Conservation (phyloP, 2,888 invertebrate species). For the Electrophaes corylata region DNA sequence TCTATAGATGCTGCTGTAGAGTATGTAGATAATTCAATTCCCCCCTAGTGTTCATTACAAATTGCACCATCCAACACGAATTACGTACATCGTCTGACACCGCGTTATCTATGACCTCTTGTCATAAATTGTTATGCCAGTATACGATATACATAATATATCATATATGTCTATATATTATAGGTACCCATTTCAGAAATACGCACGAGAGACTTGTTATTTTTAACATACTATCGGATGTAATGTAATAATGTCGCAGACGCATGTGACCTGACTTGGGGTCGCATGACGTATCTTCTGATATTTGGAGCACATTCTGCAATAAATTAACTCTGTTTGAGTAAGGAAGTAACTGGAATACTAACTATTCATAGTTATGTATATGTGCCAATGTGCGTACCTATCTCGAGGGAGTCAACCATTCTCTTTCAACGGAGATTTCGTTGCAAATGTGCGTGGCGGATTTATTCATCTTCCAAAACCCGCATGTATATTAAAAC, state of each 20-base stretch:
- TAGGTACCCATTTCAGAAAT: constrained; percentile 54
- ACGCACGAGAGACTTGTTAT: constrained; percentile 50
- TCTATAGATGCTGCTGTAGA: not conserved
- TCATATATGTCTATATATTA: too few relatives aligned
- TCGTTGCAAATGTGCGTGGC: too few relatives aligned
- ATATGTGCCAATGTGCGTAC: not conserved
- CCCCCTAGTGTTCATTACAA: constrained; percentile 21
- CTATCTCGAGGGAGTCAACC: not conserved
- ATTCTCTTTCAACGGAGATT: not conserved
- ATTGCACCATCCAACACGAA: constrained; percentile 26
- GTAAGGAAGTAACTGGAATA: not conserved
- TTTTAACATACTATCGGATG: constrained; percentile 61
- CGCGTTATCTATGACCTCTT: constrained; percentile 62
- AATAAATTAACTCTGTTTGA: not conserved
- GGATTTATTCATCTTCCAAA: constrained; percentile 2
- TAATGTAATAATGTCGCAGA: constrained; percentile 48
- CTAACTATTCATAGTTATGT: not conserved
- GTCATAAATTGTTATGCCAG: constrained; percentile 53
- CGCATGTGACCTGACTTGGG: constrained; percentile 57
- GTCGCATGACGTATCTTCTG: constrained; percentile 50
- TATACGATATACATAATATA: constrained; percentile 47
- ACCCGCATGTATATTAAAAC: constrained; percentile 6
- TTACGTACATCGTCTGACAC: constrained; percentile 46
- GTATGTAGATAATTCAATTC: not conserved
- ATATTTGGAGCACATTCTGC: constrained; percentile 38